Percentiles rank a stretch among this genome's conserved stretches.
phyloP scores from a whole-genome alignment of 2,113 vertebrate species.

The Callithrix jacchus region DNA sequence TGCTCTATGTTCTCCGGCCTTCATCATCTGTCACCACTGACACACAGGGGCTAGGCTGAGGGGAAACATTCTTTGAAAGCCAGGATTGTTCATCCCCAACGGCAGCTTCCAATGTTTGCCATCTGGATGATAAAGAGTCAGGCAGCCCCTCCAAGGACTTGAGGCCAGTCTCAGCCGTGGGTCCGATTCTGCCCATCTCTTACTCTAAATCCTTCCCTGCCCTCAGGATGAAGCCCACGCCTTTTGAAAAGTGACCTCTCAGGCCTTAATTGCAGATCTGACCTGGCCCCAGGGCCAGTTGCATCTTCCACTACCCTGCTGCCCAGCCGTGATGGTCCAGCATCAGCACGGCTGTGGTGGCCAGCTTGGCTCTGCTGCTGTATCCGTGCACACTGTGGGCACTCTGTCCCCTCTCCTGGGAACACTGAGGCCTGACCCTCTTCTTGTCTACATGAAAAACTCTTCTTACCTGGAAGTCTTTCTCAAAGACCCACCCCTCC shows the following conservation, averaged over 20 bases:
- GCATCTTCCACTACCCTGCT: no score
- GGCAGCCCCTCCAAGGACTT: neutral
- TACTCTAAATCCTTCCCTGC: neutral
- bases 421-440: neutral
- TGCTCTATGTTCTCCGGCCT: slow-evolving; percentile 83
- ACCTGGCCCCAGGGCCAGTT: neutral
- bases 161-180: rapidly evolving
- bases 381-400: neutral
- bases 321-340: neutral
- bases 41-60: neutral
- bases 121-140: neutral
- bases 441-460: neutral
- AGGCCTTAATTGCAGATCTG: neutral
- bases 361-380: neutral
- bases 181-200: neutral
- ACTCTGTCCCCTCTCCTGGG: neutral
- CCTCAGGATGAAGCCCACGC: neutral
- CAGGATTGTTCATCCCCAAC: neutral
- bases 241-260: neutral
- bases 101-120: neutral
- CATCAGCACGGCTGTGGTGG: neutral
- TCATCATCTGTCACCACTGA: slow-evolving; percentile 82
- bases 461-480: no score
- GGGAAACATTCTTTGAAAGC: rapidly evolving
- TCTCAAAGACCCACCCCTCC: no score